Base-by-base conservation (phyloP, 2,113 vertebrate genomes). In the Sinocyclocheilus maitianheensis region DNA sequence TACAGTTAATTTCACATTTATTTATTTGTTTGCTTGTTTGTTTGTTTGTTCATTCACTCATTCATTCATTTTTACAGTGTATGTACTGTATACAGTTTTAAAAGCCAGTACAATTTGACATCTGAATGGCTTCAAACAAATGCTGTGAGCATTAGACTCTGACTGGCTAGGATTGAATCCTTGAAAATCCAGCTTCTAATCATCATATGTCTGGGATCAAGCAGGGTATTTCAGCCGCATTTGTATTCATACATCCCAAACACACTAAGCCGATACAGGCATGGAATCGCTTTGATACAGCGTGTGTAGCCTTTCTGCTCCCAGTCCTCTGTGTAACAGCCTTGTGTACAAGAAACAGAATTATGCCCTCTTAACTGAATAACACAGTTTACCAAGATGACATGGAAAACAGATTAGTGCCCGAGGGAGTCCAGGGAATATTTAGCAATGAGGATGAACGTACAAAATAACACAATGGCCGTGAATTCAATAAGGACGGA, bases 311-410 rank as follows among this genome's bases (percentile, higher is more conserved):
- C 85, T 84, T 80, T 63, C 78, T 63, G 71, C 46, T 63, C 80
- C 85, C 34, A 10, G 62, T 26, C 82, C 62, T 86, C 86, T 85
- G 65, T 69, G 87, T 79, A 79, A 86, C 87, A 75, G 88, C 88
- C 80, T 88, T 80, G 86, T 85, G 88, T 86, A 89, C 88, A 84
- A 84, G 53, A 84, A 92, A 92, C 62, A 85, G 77, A 93, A 93
- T 94, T 82, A 93, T 85, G 85, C 88, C 84, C 87, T 89, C 90
- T 90, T 92, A 90, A 91, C 91, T 92, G 91, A 94, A 94, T 93
- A 91, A 93, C 91, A 91, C 90, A 91, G 92, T 93, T 94, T 93
- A 94, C 91, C 16, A 69, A 89, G 91, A 93, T 93, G 92, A 92
- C 91, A 91, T 88, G 85, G 88, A 94, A 93, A 93, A 95, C 91